Conservation (phyloP, 2,888 invertebrate species). For the Luperina testacea region DNA sequence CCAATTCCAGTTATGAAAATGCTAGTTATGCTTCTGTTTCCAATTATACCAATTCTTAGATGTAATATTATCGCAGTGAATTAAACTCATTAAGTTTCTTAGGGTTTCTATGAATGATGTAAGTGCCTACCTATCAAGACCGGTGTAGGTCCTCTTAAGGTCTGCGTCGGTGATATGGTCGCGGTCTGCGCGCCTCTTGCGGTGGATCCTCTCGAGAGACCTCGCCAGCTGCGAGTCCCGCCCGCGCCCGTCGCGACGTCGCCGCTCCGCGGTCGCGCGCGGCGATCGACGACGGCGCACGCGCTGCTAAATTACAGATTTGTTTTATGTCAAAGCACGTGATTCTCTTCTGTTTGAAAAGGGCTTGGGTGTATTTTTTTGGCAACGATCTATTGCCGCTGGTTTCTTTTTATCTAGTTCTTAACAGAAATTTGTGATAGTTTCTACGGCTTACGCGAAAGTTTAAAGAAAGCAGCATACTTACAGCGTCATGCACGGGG, state of each 20-base stretch:
- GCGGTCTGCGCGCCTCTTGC: constrained; percentile 83
- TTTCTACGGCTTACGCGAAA: not conserved
- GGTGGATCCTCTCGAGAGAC: constrained; percentile 88
- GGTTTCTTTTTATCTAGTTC: not conserved
- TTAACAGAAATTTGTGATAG: not conserved
- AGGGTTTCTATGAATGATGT: not conserved
- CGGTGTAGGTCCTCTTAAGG: constrained; percentile 91
- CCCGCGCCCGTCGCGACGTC: constrained; percentile 79
- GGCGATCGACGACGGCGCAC: constrained; percentile 81
- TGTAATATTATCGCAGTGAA: not conserved
- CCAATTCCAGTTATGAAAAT: not conserved
- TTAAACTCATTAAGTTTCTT: not conserved
- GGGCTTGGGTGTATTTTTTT: not conserved
- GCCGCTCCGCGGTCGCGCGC: constrained; percentile 79
- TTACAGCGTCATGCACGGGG: constrained; percentile 84
- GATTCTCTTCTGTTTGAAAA: not conserved
- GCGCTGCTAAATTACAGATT: constrained; percentile 71
- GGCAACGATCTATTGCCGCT: no score
- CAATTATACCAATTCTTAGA: not conserved
- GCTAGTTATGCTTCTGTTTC: not conserved
- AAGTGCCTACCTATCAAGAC: constrained; percentile 87
- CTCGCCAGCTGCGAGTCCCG: constrained; percentile 86
- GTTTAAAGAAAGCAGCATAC: constrained; percentile 43
- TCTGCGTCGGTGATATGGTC: constrained; percentile 88
- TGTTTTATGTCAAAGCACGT: not conserved